A percentile compares a stretch with the other conserved stretches of the same genome.
phyloP scores from a whole-genome alignment of 2,113 vertebrate species.

The Onychorhynchus coronatus region DNA sequence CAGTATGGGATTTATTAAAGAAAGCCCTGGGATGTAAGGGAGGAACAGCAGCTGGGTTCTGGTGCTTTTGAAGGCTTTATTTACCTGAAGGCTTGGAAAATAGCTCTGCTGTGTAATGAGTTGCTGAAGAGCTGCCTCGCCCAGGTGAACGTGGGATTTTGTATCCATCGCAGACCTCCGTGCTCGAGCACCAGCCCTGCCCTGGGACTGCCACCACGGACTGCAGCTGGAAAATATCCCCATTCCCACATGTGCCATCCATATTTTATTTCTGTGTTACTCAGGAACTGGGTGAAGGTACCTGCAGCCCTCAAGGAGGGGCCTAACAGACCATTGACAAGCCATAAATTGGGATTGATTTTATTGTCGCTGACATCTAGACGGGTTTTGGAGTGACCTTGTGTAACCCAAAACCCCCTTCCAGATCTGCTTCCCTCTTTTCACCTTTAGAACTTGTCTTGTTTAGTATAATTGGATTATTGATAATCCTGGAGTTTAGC shows the following conservation, averaged over 20 bases:
- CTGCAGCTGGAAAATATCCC: neutral
- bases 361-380: accelerated
- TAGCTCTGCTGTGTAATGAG: neutral
- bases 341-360: neutral
- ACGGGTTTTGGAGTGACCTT: neutral
- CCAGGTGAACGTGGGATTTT: neutral
- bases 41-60: neutral
- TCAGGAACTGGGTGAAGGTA: neutral
- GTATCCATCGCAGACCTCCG: neutral
- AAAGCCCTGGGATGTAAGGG: neutral
- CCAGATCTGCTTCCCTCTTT: neutral
- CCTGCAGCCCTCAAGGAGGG: neutral
- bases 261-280: neutral
- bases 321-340: neutral
- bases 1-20: neutral
- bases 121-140: neutral
- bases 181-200: neutral
- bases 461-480: neutral
- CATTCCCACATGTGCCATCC: neutral
- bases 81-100: conserved; percentile 39
- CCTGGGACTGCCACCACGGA: neutral
- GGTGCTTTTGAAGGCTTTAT: conserved; percentile 18
- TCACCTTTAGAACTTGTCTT: neutral
- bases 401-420: neutral
- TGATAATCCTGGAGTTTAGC: neutral